Percentiles rank a stretch among this genome's conserved stretches.
phyloP scores from a whole-genome alignment of 2,113 vertebrate species.

The Echinops telfairi region DNA sequence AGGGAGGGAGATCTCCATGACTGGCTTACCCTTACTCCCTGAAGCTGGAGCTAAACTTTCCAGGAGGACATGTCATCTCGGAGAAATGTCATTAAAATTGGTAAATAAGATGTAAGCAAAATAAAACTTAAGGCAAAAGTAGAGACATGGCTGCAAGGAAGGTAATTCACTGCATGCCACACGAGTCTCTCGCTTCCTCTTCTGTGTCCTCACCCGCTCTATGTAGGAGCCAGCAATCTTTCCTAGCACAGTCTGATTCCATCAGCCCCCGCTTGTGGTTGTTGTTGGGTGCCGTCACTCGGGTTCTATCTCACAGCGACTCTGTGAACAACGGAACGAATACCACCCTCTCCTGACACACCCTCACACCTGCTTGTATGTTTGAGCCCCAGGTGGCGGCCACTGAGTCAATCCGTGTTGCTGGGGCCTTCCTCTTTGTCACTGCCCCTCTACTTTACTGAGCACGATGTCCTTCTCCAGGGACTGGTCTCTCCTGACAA shows the following conservation, averaged over 20 bases:
- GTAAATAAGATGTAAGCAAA: neutral
- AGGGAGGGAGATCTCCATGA: neutral
- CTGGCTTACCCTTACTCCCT: neutral
- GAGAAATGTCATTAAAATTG: neutral
- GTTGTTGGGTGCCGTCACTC: too few species aligned
- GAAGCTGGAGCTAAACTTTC: neutral
- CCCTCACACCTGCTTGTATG: too few species aligned
- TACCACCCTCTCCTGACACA: too few species aligned
- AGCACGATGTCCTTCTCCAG: too few species aligned
- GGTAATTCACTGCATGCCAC: neutral
- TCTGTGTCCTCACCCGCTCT: conserved; percentile 13
- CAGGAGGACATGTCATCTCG: neutral
- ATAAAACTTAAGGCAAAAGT: conserved; percentile 4
- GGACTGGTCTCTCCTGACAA: too few species aligned
- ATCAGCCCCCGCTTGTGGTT: neutral
- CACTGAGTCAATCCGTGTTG: too few species aligned
- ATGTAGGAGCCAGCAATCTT: neutral
- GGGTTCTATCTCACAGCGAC: too few species aligned
- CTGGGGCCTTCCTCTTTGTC: too few species aligned
- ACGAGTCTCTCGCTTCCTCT: neutral
- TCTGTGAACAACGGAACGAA: too few species aligned
- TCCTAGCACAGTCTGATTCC: conserved; percentile 8
- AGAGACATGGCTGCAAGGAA: conserved; percentile 30
- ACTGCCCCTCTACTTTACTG: too few species aligned
- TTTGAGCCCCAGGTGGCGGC: too few species aligned